Conservation (phyloP, 2,113 vertebrate genomes). For the Hydrolagus affinis region DNA sequence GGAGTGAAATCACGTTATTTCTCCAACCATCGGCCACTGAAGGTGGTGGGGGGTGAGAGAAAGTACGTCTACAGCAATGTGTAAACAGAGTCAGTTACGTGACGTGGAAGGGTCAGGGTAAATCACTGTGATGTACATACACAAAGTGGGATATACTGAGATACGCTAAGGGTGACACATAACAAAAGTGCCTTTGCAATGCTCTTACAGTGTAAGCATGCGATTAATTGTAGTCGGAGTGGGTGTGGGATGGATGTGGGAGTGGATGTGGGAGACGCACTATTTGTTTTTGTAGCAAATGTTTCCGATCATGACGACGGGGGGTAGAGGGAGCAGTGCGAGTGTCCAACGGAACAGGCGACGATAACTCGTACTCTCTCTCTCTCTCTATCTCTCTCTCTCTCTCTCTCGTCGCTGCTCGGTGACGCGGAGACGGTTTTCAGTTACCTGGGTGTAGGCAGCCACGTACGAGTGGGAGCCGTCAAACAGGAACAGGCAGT, state of each 20-base stretch:
- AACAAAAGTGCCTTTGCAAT: no score
- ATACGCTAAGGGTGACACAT: no score
- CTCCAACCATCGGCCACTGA: no score
- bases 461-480: constrained; percentile 87
- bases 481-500: constrained; percentile 81
- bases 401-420: background rate
- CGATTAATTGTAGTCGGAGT: no score
- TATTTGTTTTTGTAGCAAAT: no score
- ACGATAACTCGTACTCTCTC: background rate
- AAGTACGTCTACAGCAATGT: background rate
- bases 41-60: background rate
- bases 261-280: no score
- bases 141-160: background rate
- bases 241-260: no score
- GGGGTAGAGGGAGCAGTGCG: no score
- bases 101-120: background rate
- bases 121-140: background rate
- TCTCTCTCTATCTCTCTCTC: background rate
- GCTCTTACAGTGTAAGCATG: no score
- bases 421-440: no score
- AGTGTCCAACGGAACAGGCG: no score
- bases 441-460: constrained; percentile 83
- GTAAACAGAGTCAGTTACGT: background rate
- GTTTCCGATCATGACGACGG: no score
- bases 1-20: background rate